phyloP scores from a whole-genome alignment of 2,888 invertebrate genomes.

The Synanthedon formicaeformis region DNA sequence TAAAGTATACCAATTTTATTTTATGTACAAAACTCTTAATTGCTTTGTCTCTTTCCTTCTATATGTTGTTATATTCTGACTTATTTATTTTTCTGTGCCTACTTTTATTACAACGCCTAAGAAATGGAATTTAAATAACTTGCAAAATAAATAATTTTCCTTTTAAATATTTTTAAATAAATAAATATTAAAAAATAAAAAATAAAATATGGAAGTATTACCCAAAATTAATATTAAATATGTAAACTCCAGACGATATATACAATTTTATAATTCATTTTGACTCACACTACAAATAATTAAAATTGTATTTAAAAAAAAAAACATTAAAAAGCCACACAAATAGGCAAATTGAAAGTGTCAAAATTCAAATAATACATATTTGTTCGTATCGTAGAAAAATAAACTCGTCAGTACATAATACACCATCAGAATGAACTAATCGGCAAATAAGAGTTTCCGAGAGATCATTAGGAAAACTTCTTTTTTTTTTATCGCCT shows the following conservation, averaged over 20 bases:
- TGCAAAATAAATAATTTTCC: no score
- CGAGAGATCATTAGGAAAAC: conserved; percentile 70
- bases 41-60: conserved; percentile 14
- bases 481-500: conserved; percentile 44
- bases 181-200: no score
- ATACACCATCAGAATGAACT: conserved; percentile 17
- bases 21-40: conserved; percentile 65
- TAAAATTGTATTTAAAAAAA: no score
- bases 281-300: no score
- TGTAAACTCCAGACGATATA: no score
- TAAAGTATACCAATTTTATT: conserved; percentile 63
- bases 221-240: no score
- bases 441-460: conserved; percentile 58
- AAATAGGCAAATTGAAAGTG: background rate
- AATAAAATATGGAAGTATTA: no score
- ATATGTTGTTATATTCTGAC: conserved; percentile 4
- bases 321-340: no score
- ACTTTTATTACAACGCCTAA: no score
- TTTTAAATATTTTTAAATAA: no score
- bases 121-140: no score
- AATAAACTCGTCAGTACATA: conserved; percentile 19
- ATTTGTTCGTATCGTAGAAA: background rate
- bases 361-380: background rate
- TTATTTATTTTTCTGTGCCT: background rate
- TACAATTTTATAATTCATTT: no score